Evolutionary conservation across 2,113 vertebrate species (phyloP).

Genomic region (Psilopsiagon aymara): DNA sequence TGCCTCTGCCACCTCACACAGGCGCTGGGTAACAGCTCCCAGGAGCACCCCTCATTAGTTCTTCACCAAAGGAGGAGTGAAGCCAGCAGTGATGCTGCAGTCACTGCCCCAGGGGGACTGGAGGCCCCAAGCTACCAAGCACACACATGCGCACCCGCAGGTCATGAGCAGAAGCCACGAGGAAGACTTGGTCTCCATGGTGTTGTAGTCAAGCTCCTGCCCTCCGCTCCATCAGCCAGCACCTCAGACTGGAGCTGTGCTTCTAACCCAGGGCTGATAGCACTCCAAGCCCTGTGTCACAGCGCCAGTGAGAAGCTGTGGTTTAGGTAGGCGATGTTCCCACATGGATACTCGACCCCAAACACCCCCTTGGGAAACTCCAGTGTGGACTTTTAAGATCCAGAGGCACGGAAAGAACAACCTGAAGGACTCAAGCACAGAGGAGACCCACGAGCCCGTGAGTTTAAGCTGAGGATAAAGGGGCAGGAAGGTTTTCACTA

Average conservation of each 20-base stretch:
- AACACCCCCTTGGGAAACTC: fast-evolving
- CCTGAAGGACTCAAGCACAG: neutral
- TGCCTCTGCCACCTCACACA: fast-evolving
- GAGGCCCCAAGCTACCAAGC: neutral
- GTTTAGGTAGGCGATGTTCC: neutral
- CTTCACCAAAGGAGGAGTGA: neutral
- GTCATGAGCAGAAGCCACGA: neutral
- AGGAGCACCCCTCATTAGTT: neutral
- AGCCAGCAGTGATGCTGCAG: neutral
- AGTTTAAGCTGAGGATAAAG: neutral
- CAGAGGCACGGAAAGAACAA: neutral
- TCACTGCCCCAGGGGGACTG: neutral
- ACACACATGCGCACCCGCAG: fast-evolving
- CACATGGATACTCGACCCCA: neutral
- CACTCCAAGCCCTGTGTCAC: neutral
- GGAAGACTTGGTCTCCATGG: neutral
- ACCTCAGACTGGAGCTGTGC: neutral
- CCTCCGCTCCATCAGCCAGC: neutral
- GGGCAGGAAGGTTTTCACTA: neutral
- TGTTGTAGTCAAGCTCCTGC: fast-evolving
- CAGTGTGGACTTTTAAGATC: fast-evolving
- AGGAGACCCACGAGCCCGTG: fast-evolving
- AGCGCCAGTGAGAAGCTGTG: fast-evolving
- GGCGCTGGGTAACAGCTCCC: neutral
- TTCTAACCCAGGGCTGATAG: neutral